Evolutionary conservation across 2,113 vertebrate genomes (phyloP).

Genomic region (Centropus bengalensis): DNA sequence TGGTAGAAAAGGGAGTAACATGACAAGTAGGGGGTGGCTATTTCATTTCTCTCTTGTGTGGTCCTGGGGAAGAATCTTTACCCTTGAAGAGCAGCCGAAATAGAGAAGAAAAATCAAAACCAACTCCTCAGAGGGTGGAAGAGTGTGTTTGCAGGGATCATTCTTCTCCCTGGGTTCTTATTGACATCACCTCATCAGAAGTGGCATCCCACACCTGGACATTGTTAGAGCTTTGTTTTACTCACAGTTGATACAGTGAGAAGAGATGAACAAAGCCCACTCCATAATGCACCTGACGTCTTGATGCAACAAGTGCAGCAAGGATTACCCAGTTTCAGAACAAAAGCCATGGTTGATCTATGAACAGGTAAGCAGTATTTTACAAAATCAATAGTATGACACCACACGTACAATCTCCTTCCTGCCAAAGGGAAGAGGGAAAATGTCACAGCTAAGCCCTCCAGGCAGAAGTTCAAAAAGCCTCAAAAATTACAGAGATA

Average conservation of each 20-base stretch:
- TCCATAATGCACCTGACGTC: neutral
- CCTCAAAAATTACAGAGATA: neutral
- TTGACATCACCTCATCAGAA: neutral
- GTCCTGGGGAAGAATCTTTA: neutral
- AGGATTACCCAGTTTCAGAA: neutral
- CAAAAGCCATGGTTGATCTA: neutral
- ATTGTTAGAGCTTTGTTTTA: neutral
- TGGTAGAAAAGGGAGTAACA: neutral
- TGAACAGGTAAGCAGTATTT: neutral
- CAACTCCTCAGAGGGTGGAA: neutral
- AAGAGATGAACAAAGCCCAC: neutral
- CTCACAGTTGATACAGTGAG: neutral
- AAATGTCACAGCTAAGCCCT: neutral
- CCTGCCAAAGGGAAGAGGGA: neutral
- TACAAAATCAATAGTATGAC: fast-evolving
- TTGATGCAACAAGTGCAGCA: neutral
- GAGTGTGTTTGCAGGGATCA: neutral
- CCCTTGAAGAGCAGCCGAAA: neutral
- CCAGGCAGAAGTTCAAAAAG: neutral
- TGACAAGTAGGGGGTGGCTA: neutral
- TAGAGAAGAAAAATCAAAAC: neutral
- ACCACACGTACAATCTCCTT: neutral
- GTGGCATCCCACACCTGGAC: neutral
- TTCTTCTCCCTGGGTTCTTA: neutral
- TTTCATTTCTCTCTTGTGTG: neutral